A percentile compares a stretch with the other conserved stretches of the same genome.
phyloP scores from a whole-genome alignment of 2,888 invertebrate genomes.

The Drepanosiphum platanoidis region DNA sequence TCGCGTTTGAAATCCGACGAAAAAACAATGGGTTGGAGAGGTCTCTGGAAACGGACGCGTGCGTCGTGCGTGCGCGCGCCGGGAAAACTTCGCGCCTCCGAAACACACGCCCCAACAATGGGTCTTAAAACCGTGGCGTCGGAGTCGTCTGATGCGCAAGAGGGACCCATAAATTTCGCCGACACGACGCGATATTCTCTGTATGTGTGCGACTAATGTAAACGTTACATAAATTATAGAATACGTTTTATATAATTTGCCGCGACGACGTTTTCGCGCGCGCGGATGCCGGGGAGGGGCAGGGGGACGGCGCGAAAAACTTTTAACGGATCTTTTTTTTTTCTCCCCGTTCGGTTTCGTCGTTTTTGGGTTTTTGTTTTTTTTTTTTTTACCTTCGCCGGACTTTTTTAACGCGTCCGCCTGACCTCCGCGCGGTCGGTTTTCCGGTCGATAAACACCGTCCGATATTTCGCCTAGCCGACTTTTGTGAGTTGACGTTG shows the following conservation, averaged over 20 bases:
- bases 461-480: too few relatives aligned
- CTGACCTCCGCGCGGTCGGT: too few relatives aligned
- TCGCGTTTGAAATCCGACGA: too few relatives aligned
- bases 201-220: neutral
- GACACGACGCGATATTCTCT: neutral
- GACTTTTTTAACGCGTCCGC: too few relatives aligned
- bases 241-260: neutral
- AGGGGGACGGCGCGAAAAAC: neutral
- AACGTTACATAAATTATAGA: constrained; percentile 14
- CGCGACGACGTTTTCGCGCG: neutral
- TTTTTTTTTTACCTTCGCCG: too few relatives aligned
- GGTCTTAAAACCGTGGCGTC: neutral
- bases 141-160: neutral
- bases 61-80: too few relatives aligned
- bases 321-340: neutral
- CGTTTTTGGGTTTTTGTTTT: too few relatives aligned
- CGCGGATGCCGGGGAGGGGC: too few relatives aligned
- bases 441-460: too few relatives aligned
- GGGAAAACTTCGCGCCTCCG: neutral
- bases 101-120: neutral
- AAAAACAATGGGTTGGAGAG: too few relatives aligned
- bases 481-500: too few relatives aligned
- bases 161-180: constrained; percentile 1
- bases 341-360: neutral
- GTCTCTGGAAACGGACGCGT: too few relatives aligned